Evolutionary conservation across 1,140 invertebrate genomes (phyloP).

Genomic region (Euura lappo): DNA sequence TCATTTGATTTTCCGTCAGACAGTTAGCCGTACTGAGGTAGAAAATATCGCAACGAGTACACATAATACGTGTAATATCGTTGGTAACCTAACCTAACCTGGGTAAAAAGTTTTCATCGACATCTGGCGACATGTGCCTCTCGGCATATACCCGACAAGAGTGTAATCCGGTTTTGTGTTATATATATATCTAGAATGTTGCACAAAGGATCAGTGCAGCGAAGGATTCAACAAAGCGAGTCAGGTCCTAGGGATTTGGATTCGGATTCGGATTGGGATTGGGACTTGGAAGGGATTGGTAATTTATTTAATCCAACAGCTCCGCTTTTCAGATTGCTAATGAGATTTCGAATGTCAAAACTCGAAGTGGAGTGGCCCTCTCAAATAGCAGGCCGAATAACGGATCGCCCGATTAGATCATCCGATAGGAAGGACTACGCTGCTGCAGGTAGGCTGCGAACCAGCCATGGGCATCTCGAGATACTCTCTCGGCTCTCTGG

Average conservation of each 20-base stretch:
- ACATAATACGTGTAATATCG: too few relatives aligned
- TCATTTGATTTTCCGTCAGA: too few relatives aligned
- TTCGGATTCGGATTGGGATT: too few relatives aligned
- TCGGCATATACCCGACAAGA: too few relatives aligned
- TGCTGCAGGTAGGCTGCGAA: constrained; percentile 21
- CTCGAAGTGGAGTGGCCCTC: constrained; percentile 38
- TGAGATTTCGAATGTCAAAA: constrained; percentile 62
- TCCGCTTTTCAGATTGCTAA: constrained; percentile 54
- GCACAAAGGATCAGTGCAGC: not conserved
- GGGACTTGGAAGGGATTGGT: not conserved
- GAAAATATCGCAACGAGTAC: too few relatives aligned
- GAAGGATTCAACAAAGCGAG: not conserved
- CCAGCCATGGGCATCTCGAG: constrained; percentile 6
- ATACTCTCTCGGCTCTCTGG: not conserved
- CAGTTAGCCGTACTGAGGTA: too few relatives aligned
- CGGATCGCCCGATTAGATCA: constrained; percentile 1
- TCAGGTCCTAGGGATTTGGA: too few relatives aligned
- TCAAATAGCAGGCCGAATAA: not conserved
- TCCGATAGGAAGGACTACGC: not conserved
- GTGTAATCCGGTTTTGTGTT: too few relatives aligned
- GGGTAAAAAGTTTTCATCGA: too few relatives aligned
- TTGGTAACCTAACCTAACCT: too few relatives aligned
- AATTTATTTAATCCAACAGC: constrained; percentile 17
- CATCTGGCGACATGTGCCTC: too few relatives aligned
- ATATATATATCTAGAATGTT: not conserved